Conservation (phyloP, 2,888 invertebrate genomes). For the Cancer borealis region DNA sequence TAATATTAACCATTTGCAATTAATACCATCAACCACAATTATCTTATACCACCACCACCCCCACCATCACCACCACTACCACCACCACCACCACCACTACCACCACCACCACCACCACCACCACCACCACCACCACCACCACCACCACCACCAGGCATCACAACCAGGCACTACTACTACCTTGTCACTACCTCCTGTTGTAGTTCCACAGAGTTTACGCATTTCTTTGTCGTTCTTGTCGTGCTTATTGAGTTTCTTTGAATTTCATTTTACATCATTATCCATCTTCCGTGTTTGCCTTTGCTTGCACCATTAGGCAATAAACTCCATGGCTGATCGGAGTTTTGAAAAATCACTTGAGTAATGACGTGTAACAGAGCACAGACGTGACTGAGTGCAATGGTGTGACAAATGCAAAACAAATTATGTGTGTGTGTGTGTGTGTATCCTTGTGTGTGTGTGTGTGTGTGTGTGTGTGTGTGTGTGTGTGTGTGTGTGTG, state of each 20-base stretch:
- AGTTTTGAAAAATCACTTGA: background rate
- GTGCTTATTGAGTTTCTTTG: background rate
- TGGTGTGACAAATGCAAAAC: background rate
- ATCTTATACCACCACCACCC: background rate
- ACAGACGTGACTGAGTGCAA: background rate
- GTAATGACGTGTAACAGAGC: conserved; percentile 17
- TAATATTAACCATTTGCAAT: background rate
- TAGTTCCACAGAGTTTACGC: background rate
- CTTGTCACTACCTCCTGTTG: background rate
- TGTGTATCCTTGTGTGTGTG: too few species aligned
- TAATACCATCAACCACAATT: background rate
- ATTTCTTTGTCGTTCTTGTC: background rate
- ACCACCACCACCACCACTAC: too few species aligned
- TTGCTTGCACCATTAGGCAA: conserved; percentile 2
- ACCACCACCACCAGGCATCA: background rate
- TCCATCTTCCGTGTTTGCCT: background rate
- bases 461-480: too few species aligned
- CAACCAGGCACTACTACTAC: background rate
- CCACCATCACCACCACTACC: background rate
- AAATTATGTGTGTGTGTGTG: too few species aligned
- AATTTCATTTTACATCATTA: background rate
- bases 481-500: too few species aligned
- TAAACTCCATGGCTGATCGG: background rate
- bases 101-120: too few species aligned
- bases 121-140: too few species aligned